Conservation (phyloP, 2,113 vertebrate species). For the Glareola pratincola region DNA sequence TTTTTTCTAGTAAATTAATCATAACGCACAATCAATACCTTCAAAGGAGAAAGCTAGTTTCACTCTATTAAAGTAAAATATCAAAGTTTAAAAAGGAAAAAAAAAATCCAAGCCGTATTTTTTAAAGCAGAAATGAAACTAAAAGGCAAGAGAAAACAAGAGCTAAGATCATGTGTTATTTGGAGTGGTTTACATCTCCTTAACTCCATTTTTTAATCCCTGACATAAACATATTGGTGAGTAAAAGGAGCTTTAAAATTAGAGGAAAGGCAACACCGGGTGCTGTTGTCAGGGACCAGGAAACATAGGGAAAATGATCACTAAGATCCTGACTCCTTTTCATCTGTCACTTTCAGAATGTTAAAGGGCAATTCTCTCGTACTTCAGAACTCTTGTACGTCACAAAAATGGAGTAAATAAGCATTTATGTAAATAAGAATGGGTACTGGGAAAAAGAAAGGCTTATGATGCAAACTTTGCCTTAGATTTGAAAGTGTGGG, state of each 20-base stretch:
- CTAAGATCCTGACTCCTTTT: neutral
- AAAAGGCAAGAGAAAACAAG: neutral
- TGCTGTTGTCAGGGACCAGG: neutral
- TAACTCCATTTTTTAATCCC: neutral
- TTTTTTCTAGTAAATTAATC: neutral
- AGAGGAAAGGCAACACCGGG: neutral
- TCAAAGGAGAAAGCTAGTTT: neutral
- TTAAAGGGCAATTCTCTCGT: neutral
- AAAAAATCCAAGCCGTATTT: neutral
- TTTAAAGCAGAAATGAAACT: neutral
- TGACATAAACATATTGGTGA: neutral
- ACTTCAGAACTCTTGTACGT: neutral
- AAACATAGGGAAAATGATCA: neutral
- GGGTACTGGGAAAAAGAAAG: neutral
- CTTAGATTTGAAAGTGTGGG: neutral
- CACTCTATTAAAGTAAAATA: neutral
- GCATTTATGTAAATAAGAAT: neutral
- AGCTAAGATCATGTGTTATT: neutral
- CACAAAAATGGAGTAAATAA: neutral
- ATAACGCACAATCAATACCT: neutral
- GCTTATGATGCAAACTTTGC: neutral
- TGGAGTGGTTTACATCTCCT: neutral
- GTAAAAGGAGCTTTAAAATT: neutral
- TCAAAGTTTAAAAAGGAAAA: neutral
- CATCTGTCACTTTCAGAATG: neutral